Base-by-base conservation (phyloP, 1,140 invertebrate species). In the Dinoponera quadriceps region DNA sequence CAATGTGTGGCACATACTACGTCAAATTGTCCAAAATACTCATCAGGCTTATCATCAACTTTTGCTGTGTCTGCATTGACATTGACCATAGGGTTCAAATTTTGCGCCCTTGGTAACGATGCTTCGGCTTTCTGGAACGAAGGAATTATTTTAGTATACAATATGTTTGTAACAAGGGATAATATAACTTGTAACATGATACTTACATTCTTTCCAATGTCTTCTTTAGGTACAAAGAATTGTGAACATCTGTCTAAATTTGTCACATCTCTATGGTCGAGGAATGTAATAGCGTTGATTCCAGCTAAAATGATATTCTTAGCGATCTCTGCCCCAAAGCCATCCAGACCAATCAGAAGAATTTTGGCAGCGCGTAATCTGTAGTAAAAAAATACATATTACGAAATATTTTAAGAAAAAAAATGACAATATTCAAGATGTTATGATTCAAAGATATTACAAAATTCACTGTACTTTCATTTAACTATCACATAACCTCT, bases 251-350 rank as follows among this genome's bases (percentile, higher is more conserved):
- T 93, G 93, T 99, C 98, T 77, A 96, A 95, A 89, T 96, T 94
- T 20, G 96, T 96, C 0, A 98, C 95, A 90, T 95, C 92, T 78
- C 96, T 95, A 92, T 97, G 95, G 94, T 99, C 99, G 72, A 99
- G 94, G 60, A 99, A 94, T 44, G 97, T 98, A 0, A 99, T 94
- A 16, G 97, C 97, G 90, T 99, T 98, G 0, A 99, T 97, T 57
- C 99, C 99, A 65, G 98, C 96, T 22, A 99, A 94, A 89, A 99
- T 97, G 69, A 99, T 96, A 95, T 99, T 99, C 93, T 99, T 99
- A 0, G 98, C 97, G 57, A 99, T 96, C 95, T 99, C 99, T 29
- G 98, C 98, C 48, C 98, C 98, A 27, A 99, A 95, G 16, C 98
- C 98, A 93, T 96, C 96, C 16, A 99, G 86, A 22, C 98, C 98